phyloP scores from a whole-genome alignment of 2,797 vertebrate species.

The Anguilla obscura region DNA sequence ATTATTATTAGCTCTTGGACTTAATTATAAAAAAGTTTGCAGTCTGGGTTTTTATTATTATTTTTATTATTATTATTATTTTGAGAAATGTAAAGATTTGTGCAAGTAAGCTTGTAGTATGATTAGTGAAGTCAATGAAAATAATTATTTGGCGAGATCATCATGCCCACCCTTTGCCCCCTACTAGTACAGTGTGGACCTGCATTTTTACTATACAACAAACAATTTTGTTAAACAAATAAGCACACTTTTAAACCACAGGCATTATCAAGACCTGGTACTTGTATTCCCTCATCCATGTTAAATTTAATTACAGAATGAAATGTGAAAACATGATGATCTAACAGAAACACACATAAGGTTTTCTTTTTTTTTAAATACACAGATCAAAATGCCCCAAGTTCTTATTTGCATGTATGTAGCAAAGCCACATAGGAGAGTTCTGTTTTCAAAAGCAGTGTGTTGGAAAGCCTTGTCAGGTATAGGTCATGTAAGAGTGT shows the following conservation, averaged over 20 bases:
- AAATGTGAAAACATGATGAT: not conserved
- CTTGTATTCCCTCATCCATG: not conserved
- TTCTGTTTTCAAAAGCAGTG: no score
- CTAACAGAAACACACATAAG: not conserved
- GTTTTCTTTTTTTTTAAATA: not conserved
- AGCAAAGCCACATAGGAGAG: not conserved
- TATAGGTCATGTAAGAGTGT: no score
- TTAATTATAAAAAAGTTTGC: slow-evolving; percentile 21
- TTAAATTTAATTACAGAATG: not conserved
- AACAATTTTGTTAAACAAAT: not conserved
- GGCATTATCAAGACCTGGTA: not conserved
- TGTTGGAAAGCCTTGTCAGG: no score
- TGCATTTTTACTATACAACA: no score
- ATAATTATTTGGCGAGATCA: no score
- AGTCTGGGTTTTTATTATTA: not conserved
- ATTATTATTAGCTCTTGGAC: not conserved
- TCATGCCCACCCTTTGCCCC: no score
- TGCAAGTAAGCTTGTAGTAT: not conserved
- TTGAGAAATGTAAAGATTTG: no score
- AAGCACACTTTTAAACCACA: not conserved
- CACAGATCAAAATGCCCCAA: not conserved
- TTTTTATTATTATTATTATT: not conserved
- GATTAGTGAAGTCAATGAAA: not conserved
- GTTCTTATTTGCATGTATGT: not conserved
- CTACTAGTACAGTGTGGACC: no score